phyloP scores from a whole-genome alignment of 2,797 vertebrate genomes.

The Peromyscus aztecus region DNA sequence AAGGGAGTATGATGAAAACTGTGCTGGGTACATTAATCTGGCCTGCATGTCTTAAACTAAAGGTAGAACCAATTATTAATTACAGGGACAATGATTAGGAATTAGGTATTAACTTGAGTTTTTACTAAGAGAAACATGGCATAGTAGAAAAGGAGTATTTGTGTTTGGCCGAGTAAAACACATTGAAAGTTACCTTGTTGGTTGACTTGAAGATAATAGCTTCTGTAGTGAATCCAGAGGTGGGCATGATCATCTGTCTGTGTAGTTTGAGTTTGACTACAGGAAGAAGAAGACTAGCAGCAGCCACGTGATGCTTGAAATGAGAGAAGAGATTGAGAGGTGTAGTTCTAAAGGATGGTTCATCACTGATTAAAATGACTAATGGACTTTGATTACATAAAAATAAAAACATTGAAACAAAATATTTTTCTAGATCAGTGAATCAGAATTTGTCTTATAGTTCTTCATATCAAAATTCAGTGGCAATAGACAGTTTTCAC shows the following conservation, averaged over 20 bases:
- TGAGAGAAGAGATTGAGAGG: constrained; percentile 7
- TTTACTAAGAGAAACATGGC: constrained; percentile 15
- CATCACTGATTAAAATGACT: constrained; percentile 23
- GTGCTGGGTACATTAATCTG: not conserved
- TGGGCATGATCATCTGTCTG: not conserved
- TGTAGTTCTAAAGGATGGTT: not conserved
- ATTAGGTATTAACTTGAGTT: not conserved
- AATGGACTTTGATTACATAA: constrained; percentile 1
- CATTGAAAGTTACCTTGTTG: constrained; percentile 13
- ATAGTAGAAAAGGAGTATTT: not conserved
- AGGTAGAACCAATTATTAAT: constrained; percentile 6
- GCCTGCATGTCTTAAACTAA: not conserved
- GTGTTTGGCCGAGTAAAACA: not conserved
- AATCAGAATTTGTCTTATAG: not conserved
- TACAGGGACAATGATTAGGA: not conserved
- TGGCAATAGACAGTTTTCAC: not conserved
- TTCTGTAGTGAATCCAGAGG: constrained; percentile 18
- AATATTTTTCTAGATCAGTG: not conserved
- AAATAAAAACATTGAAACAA: not conserved
- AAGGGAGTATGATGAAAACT: constrained; percentile 39
- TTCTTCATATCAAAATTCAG: constrained; percentile 15
- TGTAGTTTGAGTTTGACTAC: not conserved
- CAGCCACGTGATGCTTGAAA: not conserved
- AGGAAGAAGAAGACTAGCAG: not conserved
- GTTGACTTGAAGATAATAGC: constrained; percentile 8